Evolutionary conservation across 2,113 vertebrate species (phyloP), one percentile per base, ranked within the genome.

Genomic region (Elgaria multicarinata): DNA sequence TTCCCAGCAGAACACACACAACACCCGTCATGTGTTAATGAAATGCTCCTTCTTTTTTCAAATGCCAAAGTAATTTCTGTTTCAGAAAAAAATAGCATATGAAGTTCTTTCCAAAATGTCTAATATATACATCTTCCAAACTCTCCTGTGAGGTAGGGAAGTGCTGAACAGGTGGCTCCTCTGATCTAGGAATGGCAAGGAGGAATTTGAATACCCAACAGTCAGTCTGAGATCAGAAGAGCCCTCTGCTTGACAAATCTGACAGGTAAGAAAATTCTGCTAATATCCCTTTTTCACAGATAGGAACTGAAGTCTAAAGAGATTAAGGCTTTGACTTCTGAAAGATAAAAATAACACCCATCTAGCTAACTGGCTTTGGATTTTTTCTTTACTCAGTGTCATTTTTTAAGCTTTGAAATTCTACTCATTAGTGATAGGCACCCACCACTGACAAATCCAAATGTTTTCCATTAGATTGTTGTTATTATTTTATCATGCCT

Each of bases 301-400:
- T 69, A 55, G 58, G 28, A 69, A 84, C 74, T 77, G 46, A 77
- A 69, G n/a, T 62, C 72, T 83, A 50, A 50, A 89, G 55, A 89
- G 80, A 88, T 84, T 84, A 89, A 77, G 58, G 62, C 22, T 77
- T 89, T 77, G 44, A 83, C 81, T 89, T 89, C 58, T 89, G 33
- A 89, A 31, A 89, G 55, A 20, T 83, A 39, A 83, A 89, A 84
- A 77, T 67, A 89, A 67, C 72, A 67, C 24, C 46, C 46, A 69
- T 85, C 62, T 84, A 33, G 44, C 82, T 77, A 77, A 77, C 33
- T 50, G 44, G n/a, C 74, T 85, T 66, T 42, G n/a, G 44, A 42
- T 50, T 78, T 46, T 88, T 50, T 69, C 28, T 4, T 79, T 64
- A 67, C 44, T 58, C 74, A 62, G 28, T 36, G 20, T 76, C 42